Percentiles rank a stretch among this genome's conserved stretches.
Evolutionary conservation across 2,797 vertebrate species (phyloP).

Genomic region (Brotogeris chrysoptera): DNA sequence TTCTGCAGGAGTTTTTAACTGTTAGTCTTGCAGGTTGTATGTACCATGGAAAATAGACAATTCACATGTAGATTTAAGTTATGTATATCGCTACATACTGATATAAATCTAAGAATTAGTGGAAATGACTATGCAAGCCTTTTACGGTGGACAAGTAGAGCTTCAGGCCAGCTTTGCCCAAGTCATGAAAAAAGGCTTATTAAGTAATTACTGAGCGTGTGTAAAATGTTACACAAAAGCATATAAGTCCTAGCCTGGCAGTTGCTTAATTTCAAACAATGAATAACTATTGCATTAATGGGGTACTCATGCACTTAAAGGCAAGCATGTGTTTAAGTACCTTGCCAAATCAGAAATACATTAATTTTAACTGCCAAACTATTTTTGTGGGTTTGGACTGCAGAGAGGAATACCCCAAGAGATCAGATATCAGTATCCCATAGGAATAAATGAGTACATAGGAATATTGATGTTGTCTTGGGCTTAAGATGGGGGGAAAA

Average conservation of each 20-base stretch:
- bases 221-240: constrained; percentile 59
- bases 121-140: neutral
- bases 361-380: constrained; percentile 61
- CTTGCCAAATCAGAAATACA: constrained; percentile 13
- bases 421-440: constrained; percentile 49
- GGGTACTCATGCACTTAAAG: neutral
- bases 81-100: neutral
- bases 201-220: neutral
- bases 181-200: neutral
- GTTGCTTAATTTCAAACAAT: neutral
- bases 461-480: constrained; percentile 10
- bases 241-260: neutral
- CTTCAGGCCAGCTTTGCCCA: neutral
- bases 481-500: neutral
- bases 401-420: constrained; percentile 52
- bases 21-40: neutral
- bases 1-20: neutral
- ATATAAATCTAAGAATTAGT: neutral
- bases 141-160: neutral
- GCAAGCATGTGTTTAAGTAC: neutral
- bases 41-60: fast-evolving
- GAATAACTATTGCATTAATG: neutral
- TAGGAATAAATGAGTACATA: constrained; percentile 19
- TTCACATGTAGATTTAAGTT: neutral
- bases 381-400: constrained; percentile 66